phyloP scores from a whole-genome alignment of 2,113 vertebrate genomes.

The Aramus guarauna region DNA sequence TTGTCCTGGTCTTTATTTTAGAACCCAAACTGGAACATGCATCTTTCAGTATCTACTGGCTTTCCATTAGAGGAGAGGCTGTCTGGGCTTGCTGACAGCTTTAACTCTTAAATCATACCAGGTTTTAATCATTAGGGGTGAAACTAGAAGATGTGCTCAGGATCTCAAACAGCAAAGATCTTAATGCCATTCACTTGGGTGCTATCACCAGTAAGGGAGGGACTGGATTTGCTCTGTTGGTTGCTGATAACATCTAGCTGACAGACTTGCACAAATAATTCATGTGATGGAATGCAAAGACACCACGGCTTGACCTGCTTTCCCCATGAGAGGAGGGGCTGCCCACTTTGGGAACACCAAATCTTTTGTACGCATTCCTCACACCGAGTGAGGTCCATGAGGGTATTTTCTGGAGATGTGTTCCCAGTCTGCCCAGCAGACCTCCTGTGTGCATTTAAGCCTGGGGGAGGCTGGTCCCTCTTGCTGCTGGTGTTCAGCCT shows the following conservation, averaged over 20 bases:
- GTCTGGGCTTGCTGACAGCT: not conserved
- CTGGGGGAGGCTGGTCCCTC: accelerated
- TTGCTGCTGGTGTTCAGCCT: not conserved
- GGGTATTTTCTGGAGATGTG: not conserved
- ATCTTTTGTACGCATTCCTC: not conserved
- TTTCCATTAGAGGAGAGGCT: not conserved
- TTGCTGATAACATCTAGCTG: not conserved
- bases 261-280: not conserved
- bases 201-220: not conserved
- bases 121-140: not conserved
- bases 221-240: not conserved
- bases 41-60: not conserved
- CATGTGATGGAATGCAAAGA: not conserved
- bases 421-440: not conserved
- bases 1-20: not conserved
- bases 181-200: not conserved
- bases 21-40: not conserved
- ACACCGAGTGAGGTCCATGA: not conserved
- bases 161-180: not conserved
- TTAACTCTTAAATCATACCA: not conserved
- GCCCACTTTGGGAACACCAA: not conserved
- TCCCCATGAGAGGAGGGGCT: not conserved
- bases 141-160: not conserved
- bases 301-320: not conserved
- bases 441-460: not conserved